A percentile compares a stretch with the other conserved stretches of the same genome.
Conservation (phyloP, 2,888 invertebrate genomes). For the Leptopilina syphax region DNA sequence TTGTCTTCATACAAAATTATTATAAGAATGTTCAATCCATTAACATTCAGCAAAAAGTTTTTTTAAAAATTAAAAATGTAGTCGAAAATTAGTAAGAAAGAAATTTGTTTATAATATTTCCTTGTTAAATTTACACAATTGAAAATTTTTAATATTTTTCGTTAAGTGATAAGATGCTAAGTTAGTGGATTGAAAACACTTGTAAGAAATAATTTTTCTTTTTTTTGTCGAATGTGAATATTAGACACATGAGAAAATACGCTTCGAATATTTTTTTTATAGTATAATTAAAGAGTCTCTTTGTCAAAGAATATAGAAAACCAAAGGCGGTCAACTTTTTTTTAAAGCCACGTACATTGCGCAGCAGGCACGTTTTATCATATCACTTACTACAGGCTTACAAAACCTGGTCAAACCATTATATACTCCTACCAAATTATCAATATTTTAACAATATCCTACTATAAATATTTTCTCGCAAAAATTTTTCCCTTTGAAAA, state of each 20-base stretch:
- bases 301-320: slow-evolving; percentile 67
- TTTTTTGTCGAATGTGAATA: not conserved
- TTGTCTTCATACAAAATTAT: not conserved
- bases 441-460: slow-evolving; percentile 55
- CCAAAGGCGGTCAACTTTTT: slow-evolving; percentile 69
- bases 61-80: no score
- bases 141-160: not conserved
- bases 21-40: not conserved
- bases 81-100: no score
- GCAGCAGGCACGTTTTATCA: slow-evolving; percentile 76
- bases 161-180: no score
- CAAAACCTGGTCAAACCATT: slow-evolving; percentile 67
- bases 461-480: slow-evolving; percentile 36
- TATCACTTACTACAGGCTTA: slow-evolving; percentile 74
- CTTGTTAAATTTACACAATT: no score
- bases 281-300: slow-evolving; percentile 27
- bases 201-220: no score
- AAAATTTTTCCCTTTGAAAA: no score
- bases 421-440: slow-evolving; percentile 55
- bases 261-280: not conserved
- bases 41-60: not conserved
- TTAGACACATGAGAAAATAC: not conserved
- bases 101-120: no score
- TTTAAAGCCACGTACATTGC: slow-evolving; percentile 69
- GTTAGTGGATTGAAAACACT: no score